Conservation (phyloP, 2,888 invertebrate species). For the Chromoteleia sp. region DNA sequence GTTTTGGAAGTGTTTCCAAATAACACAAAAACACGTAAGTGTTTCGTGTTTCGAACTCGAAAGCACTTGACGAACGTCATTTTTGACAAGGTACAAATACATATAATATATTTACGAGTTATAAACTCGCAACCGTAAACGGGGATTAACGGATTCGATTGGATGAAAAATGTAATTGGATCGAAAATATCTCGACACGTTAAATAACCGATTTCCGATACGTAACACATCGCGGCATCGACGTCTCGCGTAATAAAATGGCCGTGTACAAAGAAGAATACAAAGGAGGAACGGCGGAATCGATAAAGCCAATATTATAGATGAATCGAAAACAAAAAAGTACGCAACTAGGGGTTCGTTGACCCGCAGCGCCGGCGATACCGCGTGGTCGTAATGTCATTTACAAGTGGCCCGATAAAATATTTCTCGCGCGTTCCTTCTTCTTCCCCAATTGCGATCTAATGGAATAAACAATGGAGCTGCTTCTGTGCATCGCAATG, state of each 20-base stretch:
- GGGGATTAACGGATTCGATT: not conserved
- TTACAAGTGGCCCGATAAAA: slow-evolving; percentile 49
- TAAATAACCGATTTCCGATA: slow-evolving; percentile 36
- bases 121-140: too few species aligned
- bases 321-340: slow-evolving; percentile 58
- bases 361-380: slow-evolving; percentile 36
- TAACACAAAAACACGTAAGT: too few species aligned
- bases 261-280: slow-evolving; percentile 1
- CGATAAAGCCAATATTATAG: slow-evolving; percentile 47
- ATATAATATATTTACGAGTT: too few species aligned
- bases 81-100: too few species aligned
- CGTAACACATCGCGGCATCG: not conserved
- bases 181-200: slow-evolving; percentile 10
- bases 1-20: too few species aligned
- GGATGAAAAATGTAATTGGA: slow-evolving; percentile 4
- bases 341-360: slow-evolving; percentile 15
- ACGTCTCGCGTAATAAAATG: slow-evolving; percentile 11
- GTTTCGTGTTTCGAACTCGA: too few species aligned
- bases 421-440: slow-evolving; percentile 39
- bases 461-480: slow-evolving; percentile 28
- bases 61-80: too few species aligned
- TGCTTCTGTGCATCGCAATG: slow-evolving; percentile 13
- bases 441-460: slow-evolving; percentile 38
- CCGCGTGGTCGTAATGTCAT: slow-evolving; percentile 52
- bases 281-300: slow-evolving; percentile 32